Evolutionary conservation across 2,888 invertebrate species (phyloP).

Genomic region (Galerucella pusilla): DNA sequence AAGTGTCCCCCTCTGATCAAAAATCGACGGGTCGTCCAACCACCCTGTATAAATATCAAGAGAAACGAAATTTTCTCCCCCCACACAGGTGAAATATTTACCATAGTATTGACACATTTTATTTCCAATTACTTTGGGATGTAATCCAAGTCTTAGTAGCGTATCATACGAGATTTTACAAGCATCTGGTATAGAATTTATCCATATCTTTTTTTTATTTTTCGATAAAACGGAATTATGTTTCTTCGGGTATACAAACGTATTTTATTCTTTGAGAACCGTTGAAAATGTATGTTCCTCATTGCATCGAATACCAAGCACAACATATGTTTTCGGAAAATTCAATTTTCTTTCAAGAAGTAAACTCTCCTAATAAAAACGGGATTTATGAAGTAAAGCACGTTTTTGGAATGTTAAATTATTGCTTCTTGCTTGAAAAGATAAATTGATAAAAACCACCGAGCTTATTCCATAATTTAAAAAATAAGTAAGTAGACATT

Average conservation of each 20-base stretch:
- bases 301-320: conserved; percentile 9
- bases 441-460: conserved; percentile 26
- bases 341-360: conserved; percentile 26
- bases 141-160: too few relatives aligned
- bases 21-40: too few relatives aligned
- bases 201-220: too few relatives aligned
- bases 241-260: neutral
- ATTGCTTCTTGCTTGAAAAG: conserved; percentile 19
- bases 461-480: neutral
- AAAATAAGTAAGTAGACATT: neutral
- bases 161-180: too few relatives aligned
- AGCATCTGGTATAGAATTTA: too few relatives aligned
- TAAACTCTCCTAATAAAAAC: conserved; percentile 31
- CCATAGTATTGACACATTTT: too few relatives aligned
- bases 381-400: conserved; percentile 32
- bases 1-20: too few relatives aligned
- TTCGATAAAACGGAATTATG: too few relatives aligned
- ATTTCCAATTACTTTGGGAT: too few relatives aligned
- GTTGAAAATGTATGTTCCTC: conserved; percentile 4
- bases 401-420: conserved; percentile 31
- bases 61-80: too few relatives aligned
- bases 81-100: too few relatives aligned
- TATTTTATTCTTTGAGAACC: neutral
- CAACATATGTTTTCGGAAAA: conserved; percentile 31
- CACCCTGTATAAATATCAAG: too few relatives aligned